Evolutionary conservation across 2,888 invertebrate species (phyloP), one percentile per base, ranked within the genome.

Genomic region (Drosophila nr. perissopoda): DNA sequence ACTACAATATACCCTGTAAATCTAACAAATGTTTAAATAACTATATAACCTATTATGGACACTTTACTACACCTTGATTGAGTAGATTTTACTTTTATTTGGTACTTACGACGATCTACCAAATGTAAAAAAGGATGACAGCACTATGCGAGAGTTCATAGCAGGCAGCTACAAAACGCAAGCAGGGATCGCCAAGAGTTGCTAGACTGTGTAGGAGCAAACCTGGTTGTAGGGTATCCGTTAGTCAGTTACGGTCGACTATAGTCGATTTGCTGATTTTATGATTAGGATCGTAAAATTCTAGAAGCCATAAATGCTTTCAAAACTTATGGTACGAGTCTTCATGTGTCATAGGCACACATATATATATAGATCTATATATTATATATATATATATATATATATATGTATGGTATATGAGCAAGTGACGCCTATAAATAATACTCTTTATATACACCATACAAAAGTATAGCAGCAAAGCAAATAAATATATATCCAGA

Each of bases 371-470:
- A 31, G 46, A 48, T 64, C n/a, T 52, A 16, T 66, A 70, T 34
- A 51, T n/a, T 33, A 46, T 63, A 65, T 53, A 56, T 54, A 38
- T 48, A 46, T 29, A 33, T 53, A 34, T 49, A 76, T 33, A 62
- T 62, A 71, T 52, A 42, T 63, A 25, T 53, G 46, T 40, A 53
- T 36, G 46, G 65, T 74, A 69, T 68, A 70, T 70, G 62, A 70
- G 70, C 79, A 81, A 84, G 83, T 86, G 89, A 75, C 65, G 71
- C 87, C 89, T 88, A 84, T 84, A 81, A 84, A 84, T 88, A 84
- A 84, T 88, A 61, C 61, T 38, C 29, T 56, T 38, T 27, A 56
- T 38, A 29, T 27, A 46, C 46, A 46, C n/a, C 27, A 27, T 38
- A 10, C 27, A 29, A 11, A 56, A 56, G 13, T 27, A 48, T 53